These are phyloP conservation scores for Myotis planiceps DNA, from an alignment of 2,797 vertebrate genomes.

Conservation along the genomic window DNA sequence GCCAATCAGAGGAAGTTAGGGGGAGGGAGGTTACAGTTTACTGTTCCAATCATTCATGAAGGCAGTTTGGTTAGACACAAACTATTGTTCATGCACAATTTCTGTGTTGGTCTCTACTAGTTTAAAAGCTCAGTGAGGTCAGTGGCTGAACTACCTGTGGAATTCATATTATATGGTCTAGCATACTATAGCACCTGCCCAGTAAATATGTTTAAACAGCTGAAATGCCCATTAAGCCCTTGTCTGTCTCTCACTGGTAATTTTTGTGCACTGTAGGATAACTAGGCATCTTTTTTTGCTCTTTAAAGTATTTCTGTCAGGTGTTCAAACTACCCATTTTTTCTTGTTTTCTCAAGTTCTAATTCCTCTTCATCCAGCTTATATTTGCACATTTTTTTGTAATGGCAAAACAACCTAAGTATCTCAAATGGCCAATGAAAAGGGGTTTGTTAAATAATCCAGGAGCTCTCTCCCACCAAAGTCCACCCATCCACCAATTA, in stretches of 20 bases:
- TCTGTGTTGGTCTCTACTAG: not conserved
- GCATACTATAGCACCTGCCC: not conserved
- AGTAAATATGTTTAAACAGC: not conserved
- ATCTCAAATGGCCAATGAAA: not conserved
- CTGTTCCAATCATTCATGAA: not conserved
- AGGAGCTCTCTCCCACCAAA: not conserved
- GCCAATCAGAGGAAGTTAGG: not conserved
- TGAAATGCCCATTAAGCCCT: not conserved
- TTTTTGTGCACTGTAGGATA: not conserved
- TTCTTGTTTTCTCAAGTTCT: constrained; percentile 7
- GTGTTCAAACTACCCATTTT: not conserved
- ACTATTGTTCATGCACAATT: not conserved
- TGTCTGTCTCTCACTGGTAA: not conserved
- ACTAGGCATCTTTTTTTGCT: not conserved
- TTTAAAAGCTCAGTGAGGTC: not conserved
- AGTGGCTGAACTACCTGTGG: not conserved
- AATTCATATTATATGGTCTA: not conserved
- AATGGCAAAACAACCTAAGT: not conserved
- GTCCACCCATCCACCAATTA: not conserved
- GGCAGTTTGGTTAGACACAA: not conserved
- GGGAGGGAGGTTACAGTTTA: not conserved
- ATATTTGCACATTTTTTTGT: not conserved
- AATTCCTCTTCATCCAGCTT: not conserved
- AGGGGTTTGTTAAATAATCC: not conserved
- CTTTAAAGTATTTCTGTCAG: not conserved